Percentiles rank a stretch among this genome's conserved stretches.
These are phyloP conservation scores for Podilymbus podiceps DNA, from an alignment of 2,113 vertebrate species.

Conservation along the genomic window DNA sequence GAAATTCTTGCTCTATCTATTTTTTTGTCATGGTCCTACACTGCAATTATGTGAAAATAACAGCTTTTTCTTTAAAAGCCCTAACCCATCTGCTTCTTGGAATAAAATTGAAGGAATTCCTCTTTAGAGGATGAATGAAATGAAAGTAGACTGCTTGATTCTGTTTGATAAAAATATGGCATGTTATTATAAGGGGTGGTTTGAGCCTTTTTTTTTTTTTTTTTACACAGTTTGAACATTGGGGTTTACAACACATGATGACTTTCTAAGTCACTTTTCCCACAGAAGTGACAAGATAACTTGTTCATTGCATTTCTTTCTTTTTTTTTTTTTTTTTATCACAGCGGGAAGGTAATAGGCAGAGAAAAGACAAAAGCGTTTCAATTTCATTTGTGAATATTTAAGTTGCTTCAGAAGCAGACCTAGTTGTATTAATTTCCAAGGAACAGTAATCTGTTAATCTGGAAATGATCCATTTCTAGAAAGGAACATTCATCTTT, in stretches of 20 bases:
- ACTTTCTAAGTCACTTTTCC: background rate
- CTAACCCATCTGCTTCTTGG: background rate
- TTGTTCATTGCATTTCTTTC: background rate
- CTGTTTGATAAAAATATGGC: background rate
- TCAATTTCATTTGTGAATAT: background rate
- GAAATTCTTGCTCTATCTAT: background rate
- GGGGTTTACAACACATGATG: background rate
- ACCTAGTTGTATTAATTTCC: background rate
- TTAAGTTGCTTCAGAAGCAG: background rate
- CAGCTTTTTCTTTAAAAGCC: background rate
- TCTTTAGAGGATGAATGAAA: background rate
- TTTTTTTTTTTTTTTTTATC: too few species aligned
- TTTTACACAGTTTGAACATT: background rate
- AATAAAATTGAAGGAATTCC: background rate
- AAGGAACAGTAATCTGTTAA: background rate
- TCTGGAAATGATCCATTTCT: background rate
- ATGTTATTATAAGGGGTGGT: background rate
- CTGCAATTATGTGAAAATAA: background rate
- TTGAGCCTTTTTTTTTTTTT: background rate
- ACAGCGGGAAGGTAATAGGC: background rate
- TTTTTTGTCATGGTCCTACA: background rate
- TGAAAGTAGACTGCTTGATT: background rate
- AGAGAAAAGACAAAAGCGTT: background rate
- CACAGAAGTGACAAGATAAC: background rate
- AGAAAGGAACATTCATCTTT: background rate